Base-by-base conservation (phyloP, 2,113 vertebrate species). In the Trichechus manatus region DNA sequence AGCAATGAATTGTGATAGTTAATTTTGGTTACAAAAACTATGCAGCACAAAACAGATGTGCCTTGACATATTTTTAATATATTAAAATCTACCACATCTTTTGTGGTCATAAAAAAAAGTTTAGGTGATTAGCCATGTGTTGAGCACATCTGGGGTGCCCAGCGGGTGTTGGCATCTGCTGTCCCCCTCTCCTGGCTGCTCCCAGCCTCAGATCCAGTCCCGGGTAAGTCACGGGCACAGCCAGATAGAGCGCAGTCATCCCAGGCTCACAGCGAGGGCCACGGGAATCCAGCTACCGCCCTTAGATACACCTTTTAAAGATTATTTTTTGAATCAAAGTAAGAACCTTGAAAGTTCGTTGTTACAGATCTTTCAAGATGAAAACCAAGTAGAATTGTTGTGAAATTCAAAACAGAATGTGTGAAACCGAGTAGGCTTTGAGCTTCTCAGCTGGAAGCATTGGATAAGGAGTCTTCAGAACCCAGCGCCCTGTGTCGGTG, bases 281-380 rank as follows among this genome's bases (percentile, higher is more conserved):
- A 0, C 61, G 27, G 66, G 36, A 61, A 11, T 13, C 22, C 44
- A 33, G 29, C 89, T 85, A 33, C 74, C 31, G 39, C 72, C 68
- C n/a, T 68, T 6, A 47, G 64, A 5, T 3, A 0, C 11, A 7
- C 63, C 14, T 47, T 89, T 50, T 75, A 92, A 70, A 95, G 42
- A 66, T 87, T 14, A 80, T 31, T 87, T 83, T 72, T 59, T 75
- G 31, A 61, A 9, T 80, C 61, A 47, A 59, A 82, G 36, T 59
- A 74, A 87, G 59, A 94, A 66, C 83, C 64, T 87, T n/a, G n/a
- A n/a, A n/a, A n/a, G n/a, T n/a, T n/a, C 63, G 70, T 86, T 70
- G 56, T 89, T 82, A 31, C 22, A 82, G 23, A 78, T 78, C 64
- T 91, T 85, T 94, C 66, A 29, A 89, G 66, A 81, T 93, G 36